Percentiles rank a stretch among this genome's conserved stretches.
Evolutionary conservation across 2,797 vertebrate species (phyloP).

Genomic region (Sphenopsis melanotis): DNA sequence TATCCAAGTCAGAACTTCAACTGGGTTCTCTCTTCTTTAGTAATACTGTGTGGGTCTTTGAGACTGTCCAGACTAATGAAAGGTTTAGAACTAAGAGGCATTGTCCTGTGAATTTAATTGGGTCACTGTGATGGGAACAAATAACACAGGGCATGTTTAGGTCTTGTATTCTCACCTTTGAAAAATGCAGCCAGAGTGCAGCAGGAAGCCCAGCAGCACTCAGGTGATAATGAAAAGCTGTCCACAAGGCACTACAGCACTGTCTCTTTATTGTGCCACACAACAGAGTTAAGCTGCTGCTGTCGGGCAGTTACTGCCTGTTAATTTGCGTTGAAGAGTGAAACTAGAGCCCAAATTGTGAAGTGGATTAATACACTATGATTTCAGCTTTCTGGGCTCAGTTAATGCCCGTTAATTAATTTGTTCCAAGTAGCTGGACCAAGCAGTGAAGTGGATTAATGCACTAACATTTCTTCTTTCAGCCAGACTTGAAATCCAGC

Average conservation of each 20-base stretch:
- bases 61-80: background rate
- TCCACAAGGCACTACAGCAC: background rate
- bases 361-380: constrained; percentile 30
- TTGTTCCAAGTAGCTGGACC: background rate
- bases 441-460: constrained; percentile 49
- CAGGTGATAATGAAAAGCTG: background rate
- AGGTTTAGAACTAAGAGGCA: background rate
- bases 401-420: constrained; percentile 48
- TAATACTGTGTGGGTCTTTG: background rate
- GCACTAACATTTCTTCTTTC: background rate
- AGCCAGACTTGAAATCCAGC: background rate
- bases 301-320: background rate
- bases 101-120: background rate
- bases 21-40: background rate
- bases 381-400: constrained; percentile 13
- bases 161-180: background rate
- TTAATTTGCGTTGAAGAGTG: background rate
- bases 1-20: background rate
- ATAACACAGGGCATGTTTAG: background rate
- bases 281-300: background rate
- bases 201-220: background rate
- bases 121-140: background rate
- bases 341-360: background rate
- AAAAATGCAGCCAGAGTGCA: background rate
- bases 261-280: background rate